phyloP scores from a whole-genome alignment of 2,888 invertebrate species.

The Melanchra persicariae region DNA sequence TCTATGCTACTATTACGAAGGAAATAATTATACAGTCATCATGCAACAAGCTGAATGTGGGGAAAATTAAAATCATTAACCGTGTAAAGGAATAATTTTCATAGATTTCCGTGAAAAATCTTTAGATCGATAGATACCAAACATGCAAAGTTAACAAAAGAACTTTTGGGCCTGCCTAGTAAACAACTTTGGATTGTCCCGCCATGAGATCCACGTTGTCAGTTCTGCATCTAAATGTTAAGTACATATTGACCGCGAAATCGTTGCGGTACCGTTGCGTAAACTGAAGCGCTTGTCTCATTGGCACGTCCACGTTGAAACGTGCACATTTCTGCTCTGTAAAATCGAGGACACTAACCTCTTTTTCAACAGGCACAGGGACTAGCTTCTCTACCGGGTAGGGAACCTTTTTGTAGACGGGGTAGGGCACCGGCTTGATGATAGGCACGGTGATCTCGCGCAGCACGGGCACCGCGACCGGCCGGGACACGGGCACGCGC shows the following conservation, averaged over 20 bases:
- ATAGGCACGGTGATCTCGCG: slow-evolving; percentile 91
- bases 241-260: slow-evolving; percentile 39
- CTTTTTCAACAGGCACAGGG: slow-evolving; percentile 94
- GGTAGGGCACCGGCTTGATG: slow-evolving; percentile 92
- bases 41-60: slow-evolving; percentile 52
- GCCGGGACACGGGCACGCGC: slow-evolving; percentile 93
- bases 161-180: slow-evolving; percentile 29
- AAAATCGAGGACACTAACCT: slow-evolving; percentile 85
- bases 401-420: slow-evolving; percentile 93
- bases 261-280: slow-evolving; percentile 53
- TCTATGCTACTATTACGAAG: slow-evolving; percentile 48
- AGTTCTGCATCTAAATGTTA: slow-evolving; percentile 40
- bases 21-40: slow-evolving; percentile 54
- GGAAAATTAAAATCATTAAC: slow-evolving; percentile 45
- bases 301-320: slow-evolving; percentile 54
- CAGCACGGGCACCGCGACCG: slow-evolving; percentile 93
- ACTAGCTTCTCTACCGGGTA: slow-evolving; percentile 94
- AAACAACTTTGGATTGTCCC: neutral
- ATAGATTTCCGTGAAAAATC: slow-evolving; percentile 51
- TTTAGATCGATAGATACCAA: slow-evolving; percentile 30
- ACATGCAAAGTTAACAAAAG: slow-evolving; percentile 53
- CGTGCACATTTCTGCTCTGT: slow-evolving; percentile 41
- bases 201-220: slow-evolving; percentile 24
- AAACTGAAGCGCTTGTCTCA: slow-evolving; percentile 46
- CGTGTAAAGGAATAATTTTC: slow-evolving; percentile 49